Evolutionary conservation across 2,113 vertebrate species (phyloP), one percentile per base, ranked within the genome.

Genomic region (Aplodontia rufa): DNA sequence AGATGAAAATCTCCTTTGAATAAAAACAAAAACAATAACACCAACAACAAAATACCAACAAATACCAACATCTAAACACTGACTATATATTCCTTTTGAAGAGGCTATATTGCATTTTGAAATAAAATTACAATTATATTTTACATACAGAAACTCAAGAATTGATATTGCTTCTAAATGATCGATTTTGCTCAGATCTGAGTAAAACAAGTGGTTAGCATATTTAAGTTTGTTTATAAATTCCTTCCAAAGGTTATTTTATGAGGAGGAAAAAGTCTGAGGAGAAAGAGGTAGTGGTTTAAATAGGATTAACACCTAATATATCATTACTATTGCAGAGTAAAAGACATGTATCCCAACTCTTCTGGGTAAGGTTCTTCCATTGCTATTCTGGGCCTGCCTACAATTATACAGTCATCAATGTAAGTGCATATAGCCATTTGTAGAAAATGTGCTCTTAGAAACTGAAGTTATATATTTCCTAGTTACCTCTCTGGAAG

Each of bases 1-100:
- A 96, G 91, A 96, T 68, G 96, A 96, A 95, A 97, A 93, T 74
- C 81, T 96, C 78, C 95, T 96, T 83, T 94, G 49, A 94, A 30
- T 47, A 74, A 71, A 42, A 64, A 66, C 14, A 35, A n/a, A 35
- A 58, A 58, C 55, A 28, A n/a, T n/a, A 26, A 58, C 22, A 55
- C 17, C 7, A 45, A 45, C 40, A 60, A 60, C 24, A 64, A n/a
- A 68, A 62, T 35, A 8, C 69, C 20, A n/a, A n/a, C n/a, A n/a
- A n/a, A n/a, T n/a, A n/a, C n/a, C n/a, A n/a, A 30, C 24, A 37
- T 37, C 8, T 1, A 76, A 90, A 87, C 68, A 85, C 6, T 60
- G 20, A 58, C 55, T 88, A 78, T 84, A 45, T 75, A 94, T 28
- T 90, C 37, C n/a, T 95, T 93, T 83, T 86, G 62, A 96, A 96